These are phyloP conservation scores for Spilogale gracilis DNA, from an alignment of 2,113 vertebrate species.

Conservation along the genomic window DNA sequence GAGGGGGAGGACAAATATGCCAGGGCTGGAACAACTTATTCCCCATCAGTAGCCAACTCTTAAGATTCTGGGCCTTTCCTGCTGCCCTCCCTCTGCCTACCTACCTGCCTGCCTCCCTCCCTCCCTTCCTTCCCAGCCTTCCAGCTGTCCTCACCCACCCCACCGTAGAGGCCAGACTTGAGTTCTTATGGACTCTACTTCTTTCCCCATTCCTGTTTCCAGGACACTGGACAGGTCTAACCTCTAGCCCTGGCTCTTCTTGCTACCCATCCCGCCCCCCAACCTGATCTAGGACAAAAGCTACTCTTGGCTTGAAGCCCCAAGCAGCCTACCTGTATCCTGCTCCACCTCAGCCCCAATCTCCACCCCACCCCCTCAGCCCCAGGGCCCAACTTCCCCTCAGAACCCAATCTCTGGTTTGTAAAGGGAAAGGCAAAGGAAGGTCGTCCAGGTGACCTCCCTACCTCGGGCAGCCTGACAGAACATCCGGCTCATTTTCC, in stretches of 20 bases:
- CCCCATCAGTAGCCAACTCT: neutral
- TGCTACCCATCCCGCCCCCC: neutral
- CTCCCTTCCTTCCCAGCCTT: too few species aligned
- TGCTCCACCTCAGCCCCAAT: neutral
- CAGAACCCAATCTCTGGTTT: slow-evolving; percentile 42
- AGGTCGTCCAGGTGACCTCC: slow-evolving; percentile 65
- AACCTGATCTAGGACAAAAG: slow-evolving; percentile 4
- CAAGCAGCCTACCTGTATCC: neutral
- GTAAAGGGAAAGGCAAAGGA: slow-evolving; percentile 59
- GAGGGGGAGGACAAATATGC: slow-evolving; percentile 11
- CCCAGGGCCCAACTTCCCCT: neutral
- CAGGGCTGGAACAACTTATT: slow-evolving; percentile 48
- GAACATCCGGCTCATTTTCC: slow-evolving; percentile 87
- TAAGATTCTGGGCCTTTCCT: neutral
- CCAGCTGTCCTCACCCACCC: neutral
- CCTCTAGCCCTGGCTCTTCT: neutral
- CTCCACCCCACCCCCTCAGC: neutral
- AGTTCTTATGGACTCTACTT: neutral
- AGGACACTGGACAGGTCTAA: neutral
- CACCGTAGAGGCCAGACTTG: neutral
- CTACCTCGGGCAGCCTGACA: slow-evolving; percentile 85
- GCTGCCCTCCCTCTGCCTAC: neutral
- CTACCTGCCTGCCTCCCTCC: too few species aligned
- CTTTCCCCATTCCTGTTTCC: neutral
- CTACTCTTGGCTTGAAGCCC: neutral